Base-by-base conservation (phyloP, 2,888 invertebrate genomes). In the Machimus rusticus region DNA sequence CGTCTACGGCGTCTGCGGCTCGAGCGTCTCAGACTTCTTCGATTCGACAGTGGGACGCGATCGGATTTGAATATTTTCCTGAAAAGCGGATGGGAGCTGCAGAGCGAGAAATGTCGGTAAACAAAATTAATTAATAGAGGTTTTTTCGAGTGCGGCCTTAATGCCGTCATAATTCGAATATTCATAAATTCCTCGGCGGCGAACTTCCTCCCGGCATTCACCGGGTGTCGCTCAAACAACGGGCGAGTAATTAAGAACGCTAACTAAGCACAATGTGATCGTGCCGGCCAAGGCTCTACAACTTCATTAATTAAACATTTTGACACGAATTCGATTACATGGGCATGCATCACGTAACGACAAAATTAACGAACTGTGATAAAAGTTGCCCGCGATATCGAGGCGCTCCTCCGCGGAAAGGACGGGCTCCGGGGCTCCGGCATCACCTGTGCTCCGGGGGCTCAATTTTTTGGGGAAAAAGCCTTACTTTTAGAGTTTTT, bases 361-460 rank as follows among this genome's bases (percentile, higher is more conserved):
- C 77, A 77, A 77, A 77, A 77, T 77, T 77, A 77, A 77, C 77
- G 77, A 77, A 77, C 77, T 77, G 77, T 77, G 77, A 77, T 77
- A 77, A 77, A 77, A 77, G 77, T 39, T 16, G 34, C 39, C 39
- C 34, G 39, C 39, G 39, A 39, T 77, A 39, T 77, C n/a, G 39
- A 43, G 77, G 9, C 5, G 77, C 37, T 77, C 39, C 39, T n/a
- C 39, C 39, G 39, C 19, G 6, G 23, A 37, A 39, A 77, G 37
- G 19, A 37, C 43, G 77, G 77, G 19, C 19, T 9, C 6, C 19
- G 19, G 77, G 77, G 19, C 19, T 9, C 6, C 19, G 19, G n/a
- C 6, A 19, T 57, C 57, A 57, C 57, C 57, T 57, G 57, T 57
- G 9, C 57, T 19, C 23, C 57, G 9, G 6, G 34, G 34, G 34